These are phyloP conservation scores for Syrphus vitripennis DNA, from an alignment of 2,888 invertebrate species.

Conservation along the genomic window DNA sequence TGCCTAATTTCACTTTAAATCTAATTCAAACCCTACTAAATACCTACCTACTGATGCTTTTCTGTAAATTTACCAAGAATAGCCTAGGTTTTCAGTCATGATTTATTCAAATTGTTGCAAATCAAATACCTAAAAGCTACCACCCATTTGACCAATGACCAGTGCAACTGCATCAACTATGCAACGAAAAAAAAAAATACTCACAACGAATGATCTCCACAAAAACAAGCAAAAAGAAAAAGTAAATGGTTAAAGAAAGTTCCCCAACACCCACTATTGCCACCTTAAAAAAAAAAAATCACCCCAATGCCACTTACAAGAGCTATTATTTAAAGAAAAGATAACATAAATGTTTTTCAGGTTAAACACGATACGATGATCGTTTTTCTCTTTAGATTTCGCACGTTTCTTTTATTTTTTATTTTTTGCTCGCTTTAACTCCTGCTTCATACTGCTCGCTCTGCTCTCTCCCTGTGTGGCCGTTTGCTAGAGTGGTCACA, in stretches of 20 bases:
- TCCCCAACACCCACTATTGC: neutral
- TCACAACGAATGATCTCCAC: conserved; percentile 16
- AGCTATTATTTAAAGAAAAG: conserved; percentile 68
- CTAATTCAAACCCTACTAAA: too few species aligned
- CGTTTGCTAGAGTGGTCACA: conserved; percentile 65
- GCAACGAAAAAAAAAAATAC: neutral
- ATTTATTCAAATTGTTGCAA: neutral
- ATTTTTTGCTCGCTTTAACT: conserved; percentile 12
- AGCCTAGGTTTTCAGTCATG: neutral
- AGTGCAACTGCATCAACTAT: neutral
- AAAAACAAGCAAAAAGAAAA: neutral
- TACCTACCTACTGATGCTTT: too few species aligned
- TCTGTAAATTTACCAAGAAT: too few species aligned
- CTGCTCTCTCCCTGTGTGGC: conserved; percentile 53
- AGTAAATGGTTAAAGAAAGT: conserved; percentile 5
- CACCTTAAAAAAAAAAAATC: neutral
- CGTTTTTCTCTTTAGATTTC: conserved; percentile 70
- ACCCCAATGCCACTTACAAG: conserved; percentile 42
- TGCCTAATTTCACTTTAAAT: too few species aligned
- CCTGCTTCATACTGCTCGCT: neutral
- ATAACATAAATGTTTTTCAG: conserved; percentile 71
- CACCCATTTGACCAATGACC: neutral
- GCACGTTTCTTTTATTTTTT: conserved; percentile 63
- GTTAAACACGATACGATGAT: conserved; percentile 71
- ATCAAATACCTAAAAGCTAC: neutral